Evolutionary conservation across 2,113 vertebrate genomes (phyloP), one percentile per base, ranked within the genome.

Genomic region (Zeus faber): DNA sequence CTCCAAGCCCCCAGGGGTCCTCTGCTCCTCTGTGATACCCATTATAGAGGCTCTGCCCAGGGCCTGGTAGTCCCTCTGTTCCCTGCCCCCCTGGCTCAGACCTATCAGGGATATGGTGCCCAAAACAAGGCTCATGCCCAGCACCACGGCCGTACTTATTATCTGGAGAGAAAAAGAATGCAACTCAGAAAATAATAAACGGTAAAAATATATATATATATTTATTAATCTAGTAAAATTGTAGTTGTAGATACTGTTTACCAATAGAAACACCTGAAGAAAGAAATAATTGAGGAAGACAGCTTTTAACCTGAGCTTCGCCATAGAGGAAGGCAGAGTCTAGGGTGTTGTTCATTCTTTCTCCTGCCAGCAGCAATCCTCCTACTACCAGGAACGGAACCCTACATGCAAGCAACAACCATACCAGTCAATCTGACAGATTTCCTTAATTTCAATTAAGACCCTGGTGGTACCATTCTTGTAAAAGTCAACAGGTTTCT

Each of bases 291-390:
- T 4, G 3, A 24, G 11, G 26, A 1, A 21, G 23, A 10, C 4
- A 16, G 21, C 2, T 16, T 71, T 76, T 48, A 77, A 98, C 96
- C 93, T 99, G 97, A 41, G 91, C 69, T 70, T 89, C 91, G 68
- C 96, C 95, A 55, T 96, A 99, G 88, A 96, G 97, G 87, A 98
- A 98, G 43, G 96, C 93, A 1, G 96, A 95, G 76, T 99, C 96
- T 44, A 94, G 86, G 49, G 72, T 89, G 3, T 90, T 69, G 24
- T 53, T 80, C 50, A 58, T 79, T 67, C 87, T 90, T 50, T 86
- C 88, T 45, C 93, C 94, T 40, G 80, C 74, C 35, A 95, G 81
- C 25, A 99, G 79, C 39, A 99, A 89, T 76, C 91, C 63, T 46
- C 94, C 94, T 18, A 96, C 89, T 65, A 92, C 83, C 44, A 96